Evolutionary conservation across 2,797 vertebrate genomes (phyloP), one percentile per base, ranked within the genome.

Genomic region (Rhabdomys pumilio): DNA sequence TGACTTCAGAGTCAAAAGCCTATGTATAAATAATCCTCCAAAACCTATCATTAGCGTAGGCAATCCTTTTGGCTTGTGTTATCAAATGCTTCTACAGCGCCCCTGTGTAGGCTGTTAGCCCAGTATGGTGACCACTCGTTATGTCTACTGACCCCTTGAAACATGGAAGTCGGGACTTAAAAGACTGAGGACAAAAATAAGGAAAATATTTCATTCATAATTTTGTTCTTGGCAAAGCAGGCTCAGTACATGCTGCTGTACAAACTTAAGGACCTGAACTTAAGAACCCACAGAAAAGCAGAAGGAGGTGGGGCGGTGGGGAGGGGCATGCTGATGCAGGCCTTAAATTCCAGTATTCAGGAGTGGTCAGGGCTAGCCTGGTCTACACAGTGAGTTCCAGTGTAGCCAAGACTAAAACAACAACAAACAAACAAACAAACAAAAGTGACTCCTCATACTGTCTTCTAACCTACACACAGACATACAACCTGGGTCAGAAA

Each of bases 61-160:
- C n/a, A 92, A 87, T 96, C 44, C 53, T 75, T 77, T 85, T 72
- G 0, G 88, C 85, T 96, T 89, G 8, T 41, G 31, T n/a, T 83
- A 61, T 88, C 55, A 73, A 82, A 87, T 92, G 22, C 82, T 88
- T 88, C 47, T 89, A 11, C 47, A 59, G 75, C 86, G 10, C 29
- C 41, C n/a, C 9, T 77, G 20, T 53, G 63, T 41, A 57, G 77
- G 47, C 44, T 41, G 63, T 34, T 73, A 57, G 24, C 41, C 72
- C 13, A 13, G 24, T 53, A 29, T 1, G 7, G 50, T n/a, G 72
- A 91, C 12, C 31, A 63, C 57, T 34, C 63, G 8, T 63, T 47
- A 57, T 0, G 2, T 24, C 31, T 72, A 69, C 69, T 59, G 14
- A 59, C 31, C 17, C 73, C 3, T 84, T 90, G 53, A 95, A 65